Conservation (phyloP, 2,113 vertebrate genomes). For the Oenanthe melanoleuca region DNA sequence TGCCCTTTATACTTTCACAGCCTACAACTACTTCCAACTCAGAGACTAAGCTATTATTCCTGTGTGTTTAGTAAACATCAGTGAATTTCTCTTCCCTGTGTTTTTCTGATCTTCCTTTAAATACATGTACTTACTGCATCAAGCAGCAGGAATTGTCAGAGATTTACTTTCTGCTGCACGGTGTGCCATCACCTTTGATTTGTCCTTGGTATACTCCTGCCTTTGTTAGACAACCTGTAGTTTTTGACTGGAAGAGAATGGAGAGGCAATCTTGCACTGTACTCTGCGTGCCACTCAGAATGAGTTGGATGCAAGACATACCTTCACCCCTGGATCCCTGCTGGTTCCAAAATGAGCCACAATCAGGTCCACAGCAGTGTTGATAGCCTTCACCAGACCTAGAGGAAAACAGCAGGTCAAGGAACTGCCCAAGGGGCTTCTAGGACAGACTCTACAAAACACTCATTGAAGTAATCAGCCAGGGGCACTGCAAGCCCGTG, state of each 20-base stretch:
- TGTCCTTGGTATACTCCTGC: background rate
- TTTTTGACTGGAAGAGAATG: background rate
- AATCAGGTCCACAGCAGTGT: constrained; percentile 94
- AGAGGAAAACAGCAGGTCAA: background rate
- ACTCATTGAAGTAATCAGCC: background rate
- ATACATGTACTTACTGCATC: background rate
- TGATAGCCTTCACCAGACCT: constrained; percentile 94
- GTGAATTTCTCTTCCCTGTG: background rate
- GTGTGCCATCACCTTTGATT: background rate
- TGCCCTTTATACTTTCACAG: background rate
- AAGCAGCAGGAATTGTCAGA: background rate
- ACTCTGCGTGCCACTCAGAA: background rate
- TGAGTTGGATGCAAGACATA: constrained; percentile 28
- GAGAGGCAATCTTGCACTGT: background rate
- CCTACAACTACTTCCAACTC: background rate
- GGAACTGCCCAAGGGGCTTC: background rate
- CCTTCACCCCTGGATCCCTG: constrained; percentile 93
- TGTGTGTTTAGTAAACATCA: background rate
- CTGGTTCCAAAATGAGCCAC: constrained; percentile 97
- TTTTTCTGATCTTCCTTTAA: background rate
- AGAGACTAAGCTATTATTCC: background rate
- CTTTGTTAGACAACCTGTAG: background rate
- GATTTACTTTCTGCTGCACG: background rate
- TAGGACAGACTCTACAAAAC: background rate
- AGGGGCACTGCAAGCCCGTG: background rate